Conservation (phyloP, 2,797 vertebrate genomes). For the Manis pentadactyla region DNA sequence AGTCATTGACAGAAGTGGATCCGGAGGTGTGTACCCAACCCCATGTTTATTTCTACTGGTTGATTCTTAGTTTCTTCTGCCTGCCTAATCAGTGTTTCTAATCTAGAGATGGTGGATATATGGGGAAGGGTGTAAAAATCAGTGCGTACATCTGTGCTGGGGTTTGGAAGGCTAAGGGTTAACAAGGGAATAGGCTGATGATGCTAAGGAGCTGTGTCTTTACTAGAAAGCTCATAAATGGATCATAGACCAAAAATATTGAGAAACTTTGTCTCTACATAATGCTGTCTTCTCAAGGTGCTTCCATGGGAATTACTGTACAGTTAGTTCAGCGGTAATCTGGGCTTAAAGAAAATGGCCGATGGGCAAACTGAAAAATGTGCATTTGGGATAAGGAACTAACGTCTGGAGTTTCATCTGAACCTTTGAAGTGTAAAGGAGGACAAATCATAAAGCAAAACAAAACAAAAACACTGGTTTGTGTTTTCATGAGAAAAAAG, state of each 20-base stretch:
- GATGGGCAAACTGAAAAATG: neutral
- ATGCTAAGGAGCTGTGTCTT: neutral
- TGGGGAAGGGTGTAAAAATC: neutral
- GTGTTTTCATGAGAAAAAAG: constrained; percentile 7
- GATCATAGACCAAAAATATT: neutral
- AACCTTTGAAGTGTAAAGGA: neutral
- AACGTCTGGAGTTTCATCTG: neutral
- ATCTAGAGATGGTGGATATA: neutral
- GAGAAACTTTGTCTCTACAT: neutral
- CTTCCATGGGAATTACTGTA: neutral
- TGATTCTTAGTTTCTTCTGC: neutral
- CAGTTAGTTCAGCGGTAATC: neutral
- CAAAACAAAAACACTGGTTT: neutral
- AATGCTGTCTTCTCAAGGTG: neutral
- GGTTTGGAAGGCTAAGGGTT: neutral
- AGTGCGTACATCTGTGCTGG: neutral
- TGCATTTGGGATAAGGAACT: neutral
- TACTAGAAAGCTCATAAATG: neutral
- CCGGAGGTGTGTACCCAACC: neutral
- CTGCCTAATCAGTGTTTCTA: neutral
- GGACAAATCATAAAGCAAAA: constrained; percentile 16
- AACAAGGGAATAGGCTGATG: neutral
- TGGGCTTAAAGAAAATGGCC: neutral
- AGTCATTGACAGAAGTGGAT: neutral
- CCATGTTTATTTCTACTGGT: neutral